These are phyloP conservation scores for Cynodonichthys magdalenae DNA, from an alignment of 2,797 vertebrate genomes.

Conservation along the genomic window DNA sequence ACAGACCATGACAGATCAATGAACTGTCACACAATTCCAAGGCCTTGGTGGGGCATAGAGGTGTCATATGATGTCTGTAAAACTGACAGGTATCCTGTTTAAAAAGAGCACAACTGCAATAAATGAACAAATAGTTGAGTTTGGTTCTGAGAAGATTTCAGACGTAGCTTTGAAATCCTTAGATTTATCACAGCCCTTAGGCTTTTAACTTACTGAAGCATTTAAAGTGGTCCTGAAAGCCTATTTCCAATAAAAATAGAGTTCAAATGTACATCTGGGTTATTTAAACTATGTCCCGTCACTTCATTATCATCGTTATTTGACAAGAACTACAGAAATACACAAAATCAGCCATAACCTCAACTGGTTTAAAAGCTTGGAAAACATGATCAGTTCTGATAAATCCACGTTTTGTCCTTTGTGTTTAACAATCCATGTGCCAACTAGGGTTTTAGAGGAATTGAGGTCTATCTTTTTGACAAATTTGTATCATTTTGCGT, in stretches of 20 bases:
- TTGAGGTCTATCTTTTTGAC: too few species aligned
- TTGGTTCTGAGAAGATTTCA: background rate
- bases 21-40: conserved; percentile 34
- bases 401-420: too few species aligned
- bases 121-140: conserved; percentile 1
- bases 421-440: too few species aligned
- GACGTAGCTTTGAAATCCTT: background rate
- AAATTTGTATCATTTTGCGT: too few species aligned
- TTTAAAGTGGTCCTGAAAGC: background rate
- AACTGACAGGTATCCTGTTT: too few species aligned
- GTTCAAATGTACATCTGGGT: background rate
- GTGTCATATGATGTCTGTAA: conserved; percentile 23
- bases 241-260: background rate
- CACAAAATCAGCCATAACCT: background rate
- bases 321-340: background rate
- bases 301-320: background rate
- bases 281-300: background rate
- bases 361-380: too few species aligned
- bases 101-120: background rate
- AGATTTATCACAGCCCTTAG: background rate
- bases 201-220: background rate
- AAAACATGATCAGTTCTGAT: too few species aligned
- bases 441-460: too few species aligned
- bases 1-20: conserved; percentile 53
- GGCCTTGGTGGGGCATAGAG: conserved; percentile 21